A percentile compares a stretch with the other conserved stretches of the same genome.
Conservation (phyloP, 2,113 vertebrate species). For the Fulica atra region DNA sequence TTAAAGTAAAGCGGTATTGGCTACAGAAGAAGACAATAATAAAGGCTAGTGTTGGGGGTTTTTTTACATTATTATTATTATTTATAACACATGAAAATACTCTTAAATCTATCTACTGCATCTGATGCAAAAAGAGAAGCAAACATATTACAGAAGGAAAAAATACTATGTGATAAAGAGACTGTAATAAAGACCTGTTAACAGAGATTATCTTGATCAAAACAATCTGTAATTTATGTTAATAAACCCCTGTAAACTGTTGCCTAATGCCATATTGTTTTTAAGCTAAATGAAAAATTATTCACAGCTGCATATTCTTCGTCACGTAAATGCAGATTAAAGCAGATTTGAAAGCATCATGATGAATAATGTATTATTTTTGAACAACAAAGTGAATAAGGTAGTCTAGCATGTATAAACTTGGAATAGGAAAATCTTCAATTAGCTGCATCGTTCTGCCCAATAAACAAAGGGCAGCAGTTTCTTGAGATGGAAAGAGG, state of each 20-base stretch:
- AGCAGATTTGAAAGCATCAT: neutral
- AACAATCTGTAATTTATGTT: neutral
- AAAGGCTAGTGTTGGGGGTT: fast-evolving
- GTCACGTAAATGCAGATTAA: slow-evolving; percentile 32
- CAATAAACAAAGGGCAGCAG: neutral
- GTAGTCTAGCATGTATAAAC: neutral
- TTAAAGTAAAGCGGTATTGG: neutral
- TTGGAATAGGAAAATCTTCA: neutral
- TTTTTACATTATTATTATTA: neutral
- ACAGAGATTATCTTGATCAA: neutral
- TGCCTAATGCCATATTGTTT: neutral
- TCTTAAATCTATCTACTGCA: neutral
- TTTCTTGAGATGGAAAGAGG: neutral
- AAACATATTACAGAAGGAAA: neutral
- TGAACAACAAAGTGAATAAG: neutral
- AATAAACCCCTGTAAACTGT: neutral
- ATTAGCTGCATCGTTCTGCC: neutral
- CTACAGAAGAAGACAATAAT: neutral
- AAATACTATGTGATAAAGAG: neutral
- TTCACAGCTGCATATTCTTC: slow-evolving; percentile 3
- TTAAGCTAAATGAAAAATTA: neutral
- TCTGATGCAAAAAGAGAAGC: neutral
- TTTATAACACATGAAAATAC: neutral
- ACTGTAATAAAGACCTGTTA: neutral
- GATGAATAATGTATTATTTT: slow-evolving; percentile 47